Conservation (phyloP, 2,888 invertebrate species). For the Creontiades dilutus region DNA sequence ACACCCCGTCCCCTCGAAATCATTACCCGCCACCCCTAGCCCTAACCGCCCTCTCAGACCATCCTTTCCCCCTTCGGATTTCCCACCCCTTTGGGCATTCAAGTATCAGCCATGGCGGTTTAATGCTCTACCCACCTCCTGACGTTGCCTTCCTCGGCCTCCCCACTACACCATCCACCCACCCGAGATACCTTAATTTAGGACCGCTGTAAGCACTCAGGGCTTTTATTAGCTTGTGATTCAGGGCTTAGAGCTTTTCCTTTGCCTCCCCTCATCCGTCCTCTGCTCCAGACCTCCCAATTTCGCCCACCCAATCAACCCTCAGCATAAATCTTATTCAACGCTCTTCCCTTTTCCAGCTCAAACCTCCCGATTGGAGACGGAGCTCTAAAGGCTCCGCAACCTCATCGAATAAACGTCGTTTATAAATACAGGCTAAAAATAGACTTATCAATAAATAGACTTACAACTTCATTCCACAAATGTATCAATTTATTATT, state of each 20-base stretch:
- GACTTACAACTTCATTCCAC: no score
- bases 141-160: background rate
- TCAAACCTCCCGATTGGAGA: constrained; percentile 1
- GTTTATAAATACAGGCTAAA: no score
- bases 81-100: constrained; percentile 57
- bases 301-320: constrained; percentile 59
- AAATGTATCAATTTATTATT: no score
- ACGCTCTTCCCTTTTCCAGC: background rate
- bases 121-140: constrained; percentile 34
- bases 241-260: constrained; percentile 48
- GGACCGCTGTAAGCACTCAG: constrained; percentile 55
- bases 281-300: constrained; percentile 5
- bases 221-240: constrained; percentile 66
- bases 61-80: no score
- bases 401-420: background rate
- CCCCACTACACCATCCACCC: background rate
- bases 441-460: no score
- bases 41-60: no score
- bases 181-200: constrained; percentile 60
- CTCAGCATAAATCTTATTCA: constrained; percentile 55
- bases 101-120: constrained; percentile 69
- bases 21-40: constrained; percentile 40
- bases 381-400: background rate
- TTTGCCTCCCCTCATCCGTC: constrained; percentile 1
- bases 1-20: background rate